Conservation (phyloP, 2,888 invertebrate genomes). For the Thysanoteuthis rhombus region DNA sequence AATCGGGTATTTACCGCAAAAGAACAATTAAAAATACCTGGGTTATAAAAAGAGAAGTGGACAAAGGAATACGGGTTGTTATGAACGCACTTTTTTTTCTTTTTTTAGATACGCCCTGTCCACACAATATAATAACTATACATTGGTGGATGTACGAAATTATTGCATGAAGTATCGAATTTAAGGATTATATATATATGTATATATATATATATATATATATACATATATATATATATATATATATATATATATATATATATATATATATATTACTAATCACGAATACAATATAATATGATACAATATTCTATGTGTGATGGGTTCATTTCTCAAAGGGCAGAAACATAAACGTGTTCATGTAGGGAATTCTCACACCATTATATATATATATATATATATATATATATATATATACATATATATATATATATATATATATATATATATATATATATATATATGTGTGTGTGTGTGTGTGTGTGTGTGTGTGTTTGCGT, state of each 20-base stretch:
- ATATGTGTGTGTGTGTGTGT: background rate
- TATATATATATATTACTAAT: no score
- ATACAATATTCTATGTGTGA: no score
- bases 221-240: background rate
- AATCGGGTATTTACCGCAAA: conserved; percentile 12
- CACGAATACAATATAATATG: no score
- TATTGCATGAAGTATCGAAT: background rate
- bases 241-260: background rate
- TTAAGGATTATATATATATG: background rate
- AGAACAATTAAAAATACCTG: background rate
- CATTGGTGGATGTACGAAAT: background rate
- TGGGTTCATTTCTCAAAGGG: no score
- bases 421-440: background rate
- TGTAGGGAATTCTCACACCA: no score
- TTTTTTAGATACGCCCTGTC: background rate
- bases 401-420: background rate
- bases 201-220: background rate
- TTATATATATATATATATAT: background rate
- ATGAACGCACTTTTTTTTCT: background rate
- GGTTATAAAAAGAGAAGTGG: background rate
- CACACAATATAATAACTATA: background rate
- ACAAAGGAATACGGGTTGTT: background rate
- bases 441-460: background rate
- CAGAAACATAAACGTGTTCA: no score
- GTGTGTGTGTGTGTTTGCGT: no score